Evolutionary conservation across 2,797 vertebrate genomes (phyloP), one percentile per base, ranked within the genome.

Genomic region (Thunnus albacares): DNA sequence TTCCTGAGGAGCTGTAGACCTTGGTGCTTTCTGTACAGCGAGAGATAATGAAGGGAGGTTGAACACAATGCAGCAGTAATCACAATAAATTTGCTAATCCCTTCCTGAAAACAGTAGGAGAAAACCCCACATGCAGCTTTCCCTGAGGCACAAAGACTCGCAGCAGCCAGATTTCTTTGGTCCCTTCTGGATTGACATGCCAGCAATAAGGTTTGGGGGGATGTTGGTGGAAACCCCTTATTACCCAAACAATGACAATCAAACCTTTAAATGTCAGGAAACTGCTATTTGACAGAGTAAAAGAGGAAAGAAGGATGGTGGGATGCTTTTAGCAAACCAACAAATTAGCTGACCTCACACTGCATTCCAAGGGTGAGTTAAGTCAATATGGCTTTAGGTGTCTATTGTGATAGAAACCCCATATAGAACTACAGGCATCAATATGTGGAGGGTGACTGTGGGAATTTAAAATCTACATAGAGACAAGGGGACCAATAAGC

Each of bases 21-120:
- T 30, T 20, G 22, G 57, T 28, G 80, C 62, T 84, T 80, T 77
- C 30, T 75, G 72, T 61, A 69, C 20, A 58, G 76, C 58, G 67
- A 73, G 65, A 77, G 73, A 84, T 53, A 74, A 89, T 68, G 76
- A 82, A 69, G 79, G 83, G 75, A 64, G 58, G 81, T 56, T 71
- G 51, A 82, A 79, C 77, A 89, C 81, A 93, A 91, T 79, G 85
- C 80, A 53, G 81, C 80, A 51, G 81, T 76, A 90, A 89, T 89
- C 80, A 87, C 89, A 90, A 89, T 87, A 82, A 75, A 89, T 88
- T 24, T 76, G 75, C 86, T 91, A 91, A 93, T 94, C 91, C 89
- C 80, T 90, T 91, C 81, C 89, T 90, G 77, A 85, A 91, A 90
- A 90, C 90, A 85, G 86, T 66, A 74, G 85, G 81, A 77, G 80